Evolutionary conservation across 2,888 invertebrate genomes (phyloP), one percentile per base, ranked within the genome.

Genomic region (Agrotis exclamationis): DNA sequence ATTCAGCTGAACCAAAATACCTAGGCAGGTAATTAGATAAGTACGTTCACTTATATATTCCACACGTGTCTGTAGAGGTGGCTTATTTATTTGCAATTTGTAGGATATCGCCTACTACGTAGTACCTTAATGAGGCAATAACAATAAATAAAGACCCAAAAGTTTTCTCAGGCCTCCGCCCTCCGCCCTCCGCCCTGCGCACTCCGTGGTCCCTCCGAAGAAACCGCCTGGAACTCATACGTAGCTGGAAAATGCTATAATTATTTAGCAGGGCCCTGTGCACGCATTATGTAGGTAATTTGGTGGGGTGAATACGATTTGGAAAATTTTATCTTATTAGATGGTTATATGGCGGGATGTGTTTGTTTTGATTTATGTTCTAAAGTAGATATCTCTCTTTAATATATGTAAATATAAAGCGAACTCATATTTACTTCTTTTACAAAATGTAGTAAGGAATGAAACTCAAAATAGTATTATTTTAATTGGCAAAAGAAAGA

Each of bases 91-190:
- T 94, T 93, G 95, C 93, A 95, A 96, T 96, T 95, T 95, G 96
- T 95, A 91, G 94, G 93, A 94, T 95, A 96, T 96, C 95, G 94
- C 91, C 93, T 93, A 91, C 93, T 94, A 93, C 93, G 94, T 93
- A 94, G 93, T 92, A 94, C 94, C 94, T 94, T 96, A 96, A 96
- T 96, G 96, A 96, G 95, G 95, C 91, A 95, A 96, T 96, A 96
- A 96, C 96, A 95, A 96, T 96, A 96, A 96, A 96, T 96, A 96
- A 95, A 92, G 96, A 93, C 96, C 96, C 96, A 93, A 96, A 96
- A 96, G 93, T 96, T 96, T 95, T 94, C 94, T 94, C 90, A 90
- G 92, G 91, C 90, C 90, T 90, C 91, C 91, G 90, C 92, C 91
- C 70, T 64, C 63, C 76, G 53, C 93, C 87, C 90, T 90, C 85